A percentile compares a stretch with the other conserved stretches of the same genome.
Evolutionary conservation across 1,140 invertebrate genomes (phyloP).

Genomic region (Eumeta japonica): DNA sequence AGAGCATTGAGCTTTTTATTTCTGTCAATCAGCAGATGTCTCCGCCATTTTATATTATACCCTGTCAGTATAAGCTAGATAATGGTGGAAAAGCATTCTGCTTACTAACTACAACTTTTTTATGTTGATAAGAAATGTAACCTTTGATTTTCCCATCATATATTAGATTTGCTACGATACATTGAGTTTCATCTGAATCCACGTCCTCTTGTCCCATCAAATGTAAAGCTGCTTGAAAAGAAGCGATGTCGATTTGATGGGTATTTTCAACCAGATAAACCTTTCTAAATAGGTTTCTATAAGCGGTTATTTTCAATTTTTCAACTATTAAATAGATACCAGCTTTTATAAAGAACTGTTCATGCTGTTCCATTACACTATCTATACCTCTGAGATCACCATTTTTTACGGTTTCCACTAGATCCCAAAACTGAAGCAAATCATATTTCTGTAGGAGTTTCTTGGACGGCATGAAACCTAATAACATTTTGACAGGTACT

Average conservation of each 20-base stretch:
- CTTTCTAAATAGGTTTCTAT: conserved; percentile 95
- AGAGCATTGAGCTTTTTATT: too few relatives aligned
- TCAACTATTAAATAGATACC: conserved; percentile 97
- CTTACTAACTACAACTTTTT: conserved; percentile 96
- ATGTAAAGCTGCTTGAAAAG: conserved; percentile 78
- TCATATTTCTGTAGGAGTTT: conserved; percentile 85
- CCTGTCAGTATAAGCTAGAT: too few relatives aligned
- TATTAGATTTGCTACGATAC: conserved; percentile 95
- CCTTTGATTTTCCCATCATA: conserved; percentile 93
- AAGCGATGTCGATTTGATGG: conserved; percentile 86
- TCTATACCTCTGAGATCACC: conserved; percentile 87
- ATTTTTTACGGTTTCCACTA: conserved; percentile 82
- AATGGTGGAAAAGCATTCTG: conserved; percentile 90
- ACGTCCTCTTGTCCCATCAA: conserved; percentile 81
- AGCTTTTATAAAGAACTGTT: conserved; percentile 90
- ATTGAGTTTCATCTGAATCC: conserved; percentile 91
- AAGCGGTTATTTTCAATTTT: conserved; percentile 92
- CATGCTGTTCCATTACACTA: conserved; percentile 80
- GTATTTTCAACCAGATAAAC: conserved; percentile 84
- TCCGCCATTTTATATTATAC: too few relatives aligned
- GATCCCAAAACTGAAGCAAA: conserved; percentile 84
- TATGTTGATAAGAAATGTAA: conserved; percentile 95
- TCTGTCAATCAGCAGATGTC: too few relatives aligned
- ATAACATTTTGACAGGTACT: conserved; percentile 94
- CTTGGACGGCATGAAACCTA: conserved; percentile 87